Evolutionary conservation across 2,888 invertebrate species (phyloP), one percentile per base, ranked within the genome.

Genomic region (Camptogramma bilineatum): DNA sequence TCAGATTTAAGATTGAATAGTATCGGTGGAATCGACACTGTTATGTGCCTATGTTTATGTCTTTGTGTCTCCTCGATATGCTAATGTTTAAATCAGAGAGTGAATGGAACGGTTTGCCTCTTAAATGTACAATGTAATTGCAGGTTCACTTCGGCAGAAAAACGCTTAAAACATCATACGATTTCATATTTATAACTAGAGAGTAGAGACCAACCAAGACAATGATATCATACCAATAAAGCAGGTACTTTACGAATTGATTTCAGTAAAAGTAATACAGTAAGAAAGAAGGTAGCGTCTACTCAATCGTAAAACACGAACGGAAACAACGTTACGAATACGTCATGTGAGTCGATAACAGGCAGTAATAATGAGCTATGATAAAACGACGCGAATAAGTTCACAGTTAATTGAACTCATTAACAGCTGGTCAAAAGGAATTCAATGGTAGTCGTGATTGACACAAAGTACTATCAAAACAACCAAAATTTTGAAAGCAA

Each of bases 281-380:
- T 61, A 62, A 39, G 55, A 48, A 39, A 52, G 17, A 52, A 58
- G 16, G 39, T 34, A 48, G 31, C 60, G 66, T 57, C 66, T 70
- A 73, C 62, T 74, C 56, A 56, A 71, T 70, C 62, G 73, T 71
- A 71, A 76, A 74, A 68, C 70, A 73, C 66, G 65, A 76, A 72
- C 75, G 74, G 75, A 79, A 78, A 77, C 69, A 76, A 28, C 18
- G 16, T 17, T 55, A 75, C 66, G 18, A 71, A 72, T 76, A 78
- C 73, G 74, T 76, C 75, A 79, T 68, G 64, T 63, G 62, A 69
- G 55, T 50, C 66, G 76, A 81, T 80, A 76, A 75, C 65, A 52
- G 68, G 66, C 59, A 67, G 67, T 73, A 74, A 71, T 73, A 74
- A 77, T 73, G 71, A 73, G 64, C 65, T 64, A 59, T 72, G 73